Evolutionary conservation across 2,888 invertebrate species (phyloP), one percentile per base, ranked within the genome.

Genomic region (Cryptops parisi): DNA sequence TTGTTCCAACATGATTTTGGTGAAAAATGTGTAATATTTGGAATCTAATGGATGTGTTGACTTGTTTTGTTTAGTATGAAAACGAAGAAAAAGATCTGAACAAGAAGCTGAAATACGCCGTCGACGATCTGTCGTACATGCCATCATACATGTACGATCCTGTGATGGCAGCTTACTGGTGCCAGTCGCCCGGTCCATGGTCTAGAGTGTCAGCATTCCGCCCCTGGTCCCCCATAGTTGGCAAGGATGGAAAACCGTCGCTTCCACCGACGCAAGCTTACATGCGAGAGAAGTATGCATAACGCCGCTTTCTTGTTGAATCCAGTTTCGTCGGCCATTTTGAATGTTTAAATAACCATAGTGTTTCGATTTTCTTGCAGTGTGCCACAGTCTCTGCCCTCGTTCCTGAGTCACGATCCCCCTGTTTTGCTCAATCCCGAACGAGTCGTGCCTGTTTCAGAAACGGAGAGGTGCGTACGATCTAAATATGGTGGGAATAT

Each of bases 361-460:
- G 15, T 9, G 33, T 33, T 9, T 33, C 15, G 6, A 33, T 33
- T 47, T 47, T 41, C 41, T 48, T 9, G 24, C 41, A 55, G 54
- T 38, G 26, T 51, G 24, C 57, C 62, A 49, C 58, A 60, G 33
- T 61, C 60, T 12, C 59, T 64, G 22, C 75, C 76, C 53, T 67
- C 75, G 1, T 76, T 73, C 62, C 66, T 77, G 58, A 75, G 75
- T 59, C 77, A 79, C 63, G 82, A 82, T 61, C 82, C 89, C 50
- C 90, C 90, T 17, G 78, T 80, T 58, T 72, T 90, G 55, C 83
- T 88, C 65, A 82, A 89, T 70, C 89, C 90, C 0, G 88, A 89
- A 67, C 74, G 85, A 27, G 89, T 89, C 41, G 84, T 89, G 25
- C 78, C 80, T 23, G 76, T 84, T 60, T 82, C 84, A 3, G 88